Evolutionary conservation across 2,797 vertebrate genomes (phyloP).

Genomic region (Anabas testudineus): DNA sequence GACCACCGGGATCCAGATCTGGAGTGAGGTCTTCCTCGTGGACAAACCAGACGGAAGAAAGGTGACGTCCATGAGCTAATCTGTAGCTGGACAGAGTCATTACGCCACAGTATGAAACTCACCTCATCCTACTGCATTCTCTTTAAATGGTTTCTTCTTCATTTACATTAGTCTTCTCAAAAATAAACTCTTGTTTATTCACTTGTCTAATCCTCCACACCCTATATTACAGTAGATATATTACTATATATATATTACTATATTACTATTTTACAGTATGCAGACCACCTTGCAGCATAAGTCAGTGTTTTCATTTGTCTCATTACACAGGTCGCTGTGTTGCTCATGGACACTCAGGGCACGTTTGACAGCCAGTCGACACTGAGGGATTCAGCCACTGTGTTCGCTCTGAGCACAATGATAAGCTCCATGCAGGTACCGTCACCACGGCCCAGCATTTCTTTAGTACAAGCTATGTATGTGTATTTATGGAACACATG

Average conservation of each 20-base stretch:
- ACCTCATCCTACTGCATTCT: background rate
- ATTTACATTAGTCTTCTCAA: too few relatives aligned
- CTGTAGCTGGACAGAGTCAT: background rate
- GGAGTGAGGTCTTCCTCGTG: conserved; percentile 97
- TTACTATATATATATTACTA: too few relatives aligned
- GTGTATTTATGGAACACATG: too few relatives aligned
- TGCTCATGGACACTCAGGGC: conserved; percentile 98
- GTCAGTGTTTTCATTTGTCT: conserved; percentile 18
- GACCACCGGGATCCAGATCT: conserved; percentile 98
- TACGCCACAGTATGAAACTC: too few relatives aligned
- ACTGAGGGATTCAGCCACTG: conserved; percentile 95
- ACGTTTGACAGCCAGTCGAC: conserved; percentile 99
- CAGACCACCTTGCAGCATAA: background rate
- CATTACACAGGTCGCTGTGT: conserved; percentile 89
- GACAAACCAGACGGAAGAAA: conserved; percentile 94
- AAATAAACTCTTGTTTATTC: too few relatives aligned
- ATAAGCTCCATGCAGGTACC: conserved; percentile 99
- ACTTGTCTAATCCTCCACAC: background rate
- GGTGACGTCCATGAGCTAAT: conserved; percentile 73
- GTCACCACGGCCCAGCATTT: background rate
- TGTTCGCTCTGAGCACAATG: conserved; percentile 99
- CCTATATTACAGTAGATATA: too few relatives aligned
- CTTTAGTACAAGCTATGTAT: too few relatives aligned
- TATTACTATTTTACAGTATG: too few relatives aligned
- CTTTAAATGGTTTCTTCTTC: background rate